Base-by-base conservation (phyloP, 2,797 vertebrate genomes). In the Takifugu ocellatus region DNA sequence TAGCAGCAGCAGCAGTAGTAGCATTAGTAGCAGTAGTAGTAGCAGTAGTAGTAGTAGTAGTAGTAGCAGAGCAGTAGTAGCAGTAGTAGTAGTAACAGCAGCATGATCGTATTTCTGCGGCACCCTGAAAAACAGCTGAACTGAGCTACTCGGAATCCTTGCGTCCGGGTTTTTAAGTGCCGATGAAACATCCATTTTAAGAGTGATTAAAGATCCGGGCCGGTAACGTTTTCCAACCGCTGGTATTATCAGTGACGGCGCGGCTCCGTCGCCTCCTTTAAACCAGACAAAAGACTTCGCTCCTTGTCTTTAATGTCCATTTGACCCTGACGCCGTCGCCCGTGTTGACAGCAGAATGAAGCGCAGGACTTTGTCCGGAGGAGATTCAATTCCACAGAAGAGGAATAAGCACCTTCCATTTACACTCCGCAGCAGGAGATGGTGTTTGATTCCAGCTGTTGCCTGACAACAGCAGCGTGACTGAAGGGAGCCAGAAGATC, bases 401-500 rank as follows among this genome's bases (percentile, higher is more conserved):
- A 54, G 54, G 51, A 49, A 39, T 16, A 31, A n/a, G 47, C 54
- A 67, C 33, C 70, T 68, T 72, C 55, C 47, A 63, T 62, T 68
- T 49, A 27, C 57, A 65, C 54, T 21, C 31, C 55, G 42, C 36
- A 46, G 65, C 21, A 7, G 16, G 21, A 78, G 60, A 79, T 51
- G 59, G 43, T 62, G 68, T 77, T 74, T 74, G 73, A 82, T 77
- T 66, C 49, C 51, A 54, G 25, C 68, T 74, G 63, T 55, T 49
- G 48, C 66, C 63, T 50, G 21, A 75, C 66, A 76, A 79, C 79
- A 68, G 58, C 48, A 72, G 47, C 26, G 31, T 29, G 42, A 46
- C 44, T 9, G 67, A 75, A 49, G 70, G 51, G 71, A 42, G 50
- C 56, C 55, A 50, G 29, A 79, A 75, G 79, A 80, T 79, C 65